A percentile compares a stretch with the other conserved stretches of the same genome.
phyloP scores from a whole-genome alignment of 2,888 invertebrate genomes.

The Arge pagana region DNA sequence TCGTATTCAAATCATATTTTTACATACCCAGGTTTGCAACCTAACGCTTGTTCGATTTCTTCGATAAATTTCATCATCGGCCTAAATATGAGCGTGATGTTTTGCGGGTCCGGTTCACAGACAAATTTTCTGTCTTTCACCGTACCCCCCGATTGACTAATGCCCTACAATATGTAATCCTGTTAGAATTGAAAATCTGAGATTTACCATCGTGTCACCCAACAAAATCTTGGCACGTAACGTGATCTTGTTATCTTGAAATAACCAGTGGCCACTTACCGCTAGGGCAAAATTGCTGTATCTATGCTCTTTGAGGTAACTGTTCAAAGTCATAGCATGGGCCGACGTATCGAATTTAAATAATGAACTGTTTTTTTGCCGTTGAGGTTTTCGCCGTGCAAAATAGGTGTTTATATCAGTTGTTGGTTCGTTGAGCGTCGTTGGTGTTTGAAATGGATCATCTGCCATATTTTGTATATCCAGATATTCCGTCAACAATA shows the following conservation, averaged over 20 bases:
- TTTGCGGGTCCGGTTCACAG: slow-evolving; percentile 75
- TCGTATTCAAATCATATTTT: slow-evolving; percentile 7
- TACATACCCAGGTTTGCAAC: slow-evolving; percentile 62
- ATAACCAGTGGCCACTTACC: slow-evolving; percentile 37
- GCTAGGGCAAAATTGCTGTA: slow-evolving; percentile 56
- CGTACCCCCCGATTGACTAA: slow-evolving; percentile 29
- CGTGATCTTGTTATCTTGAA: neutral
- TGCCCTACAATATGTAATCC: slow-evolving; percentile 43
- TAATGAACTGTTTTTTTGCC: slow-evolving; percentile 41
- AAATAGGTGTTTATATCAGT: slow-evolving; percentile 65
- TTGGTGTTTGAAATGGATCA: slow-evolving; percentile 62
- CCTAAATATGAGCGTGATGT: slow-evolving; percentile 79
- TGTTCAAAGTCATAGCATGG: slow-evolving; percentile 59
- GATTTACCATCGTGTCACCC: no score
- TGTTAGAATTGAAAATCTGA: neutral
- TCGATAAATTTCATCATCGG: slow-evolving; percentile 82
- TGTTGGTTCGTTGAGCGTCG: slow-evolving; percentile 54
- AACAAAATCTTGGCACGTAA: neutral
- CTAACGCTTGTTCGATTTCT: slow-evolving; percentile 77
- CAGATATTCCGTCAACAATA: slow-evolving; percentile 83
- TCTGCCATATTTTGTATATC: slow-evolving; percentile 80
- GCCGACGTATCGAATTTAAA: slow-evolving; percentile 58
- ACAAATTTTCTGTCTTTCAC: slow-evolving; percentile 66
- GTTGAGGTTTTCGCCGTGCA: slow-evolving; percentile 60
- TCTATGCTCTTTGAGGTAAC: slow-evolving; percentile 53